Base-by-base conservation (phyloP, 2,113 vertebrate genomes). In the Craseonycteris thonglongyai region DNA sequence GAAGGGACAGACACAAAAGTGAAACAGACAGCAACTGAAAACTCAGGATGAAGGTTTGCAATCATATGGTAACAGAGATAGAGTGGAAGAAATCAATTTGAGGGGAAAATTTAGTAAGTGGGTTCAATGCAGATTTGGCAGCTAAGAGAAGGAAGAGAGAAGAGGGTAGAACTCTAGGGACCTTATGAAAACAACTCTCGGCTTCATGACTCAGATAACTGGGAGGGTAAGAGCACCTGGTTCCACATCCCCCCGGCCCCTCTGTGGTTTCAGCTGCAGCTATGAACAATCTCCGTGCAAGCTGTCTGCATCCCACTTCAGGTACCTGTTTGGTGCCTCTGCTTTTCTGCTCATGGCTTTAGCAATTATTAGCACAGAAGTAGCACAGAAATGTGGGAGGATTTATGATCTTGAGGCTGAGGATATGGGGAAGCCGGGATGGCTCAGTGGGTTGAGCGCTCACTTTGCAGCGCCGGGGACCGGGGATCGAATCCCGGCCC, bases 201-300 rank as follows among this genome's bases (percentile, higher is more conserved):
- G 42, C 7, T 69, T 83, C 30, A 14, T 12, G 3, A 47, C 45
- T 13, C 65, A 56, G 35, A n/a, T 7, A 63, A 7, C 21, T 3
- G 11, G 51, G 35, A 2, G 18, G 26, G 12, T 3, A 13, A 11
- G 22, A 15, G 51, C 26, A 24, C 12, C 65, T 61, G 45, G n/a
- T 33, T 54, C 22, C 71, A 30, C 72, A 14, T 7, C 8, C 54
- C n/a, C 21, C 49, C 22, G 18, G 69, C 28, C 35, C n/a, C 19
- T 33, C 83, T 40, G 13, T 19, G 38, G 30, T 33, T 42, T 38
- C 9, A 4, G 83, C 66, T 16, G 35, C 19, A 38, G 10, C 59
- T 72, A 0, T 5, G 40, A 58, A 6, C 33, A 7, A 13, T 45
- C 66, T 40, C 61, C 22, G 4, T 0, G 1, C 5, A 0, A 7